Percentiles rank a stretch among this genome's conserved stretches.
phyloP scores from a whole-genome alignment of 1,140 invertebrate genomes.

The Calliphora vicina region DNA sequence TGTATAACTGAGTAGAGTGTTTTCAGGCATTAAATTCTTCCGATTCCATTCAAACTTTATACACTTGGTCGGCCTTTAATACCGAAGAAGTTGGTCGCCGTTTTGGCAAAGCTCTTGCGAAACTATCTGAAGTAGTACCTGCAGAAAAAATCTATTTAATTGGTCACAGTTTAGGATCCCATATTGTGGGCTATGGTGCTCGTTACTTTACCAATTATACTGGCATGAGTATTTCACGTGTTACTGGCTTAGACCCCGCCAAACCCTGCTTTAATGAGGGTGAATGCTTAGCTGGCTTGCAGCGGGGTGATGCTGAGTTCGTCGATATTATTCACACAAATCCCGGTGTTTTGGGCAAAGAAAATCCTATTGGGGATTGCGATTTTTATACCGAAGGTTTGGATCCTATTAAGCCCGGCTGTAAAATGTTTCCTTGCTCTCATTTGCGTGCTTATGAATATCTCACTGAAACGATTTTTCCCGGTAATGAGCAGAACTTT shows the following conservation, averaged over 20 bases:
- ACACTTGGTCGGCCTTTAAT: constrained; percentile 58
- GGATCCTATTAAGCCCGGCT: constrained; percentile 85
- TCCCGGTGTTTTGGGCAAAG: constrained; percentile 82
- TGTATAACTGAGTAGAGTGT: not conserved
- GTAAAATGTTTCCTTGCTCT: constrained; percentile 69
- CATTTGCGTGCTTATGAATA: constrained; percentile 68
- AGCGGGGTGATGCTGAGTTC: constrained; percentile 83
- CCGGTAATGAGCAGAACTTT: constrained; percentile 39
- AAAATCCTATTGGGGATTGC: constrained; percentile 81
- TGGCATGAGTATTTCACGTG: constrained; percentile 58
- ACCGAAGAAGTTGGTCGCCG: constrained; percentile 54
- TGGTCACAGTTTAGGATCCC: constrained; percentile 65
- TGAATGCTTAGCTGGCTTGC: constrained; percentile 65
- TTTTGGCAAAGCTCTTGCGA: constrained; percentile 46
- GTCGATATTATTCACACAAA: constrained; percentile 89
- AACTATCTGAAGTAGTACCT: constrained; percentile 45
- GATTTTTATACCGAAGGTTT: constrained; percentile 89
- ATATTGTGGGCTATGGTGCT: constrained; percentile 66
- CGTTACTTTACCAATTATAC: constrained; percentile 59
- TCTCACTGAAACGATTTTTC: constrained; percentile 67
- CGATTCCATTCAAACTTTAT: constrained; percentile 53
- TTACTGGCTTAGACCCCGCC: constrained; percentile 75
- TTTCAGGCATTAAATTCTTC: not conserved
- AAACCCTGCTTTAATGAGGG: constrained; percentile 68
- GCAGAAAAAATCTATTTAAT: constrained; percentile 54